Evolutionary conservation across 2,797 vertebrate genomes (phyloP).

Genomic region (Enteromius anoplus): DNA sequence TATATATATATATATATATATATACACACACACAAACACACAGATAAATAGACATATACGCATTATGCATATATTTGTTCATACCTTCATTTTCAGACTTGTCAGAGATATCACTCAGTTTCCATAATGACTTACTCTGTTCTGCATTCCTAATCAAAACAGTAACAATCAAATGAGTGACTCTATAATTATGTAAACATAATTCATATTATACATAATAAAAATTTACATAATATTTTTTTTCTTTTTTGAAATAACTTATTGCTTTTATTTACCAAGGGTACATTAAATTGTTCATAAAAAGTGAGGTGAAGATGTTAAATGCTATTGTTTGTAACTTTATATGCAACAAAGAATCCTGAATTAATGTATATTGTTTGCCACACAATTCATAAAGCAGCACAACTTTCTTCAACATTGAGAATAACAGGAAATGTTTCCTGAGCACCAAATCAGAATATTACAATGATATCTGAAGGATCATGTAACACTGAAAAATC

Average conservation of each 20-base stretch:
- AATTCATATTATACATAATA: too few species aligned
- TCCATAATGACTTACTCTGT: constrained; percentile 95
- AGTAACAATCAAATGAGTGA: background rate
- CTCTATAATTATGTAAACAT: background rate
- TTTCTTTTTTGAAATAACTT: background rate
- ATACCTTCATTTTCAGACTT: constrained; percentile 96
- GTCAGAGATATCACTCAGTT: constrained; percentile 91
- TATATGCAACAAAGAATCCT: background rate
- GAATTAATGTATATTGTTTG: background rate
- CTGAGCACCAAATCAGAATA: background rate
- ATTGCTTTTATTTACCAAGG: background rate
- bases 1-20: too few species aligned
- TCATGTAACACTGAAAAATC: background rate
- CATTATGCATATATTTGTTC: constrained; percentile 11
- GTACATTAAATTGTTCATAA: background rate
- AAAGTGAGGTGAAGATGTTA: background rate
- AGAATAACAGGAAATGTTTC: background rate
- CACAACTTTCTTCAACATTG: background rate
- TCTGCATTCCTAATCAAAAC: constrained; percentile 86
- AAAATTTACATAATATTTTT: too few species aligned
- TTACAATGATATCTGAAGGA: background rate
- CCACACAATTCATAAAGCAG: background rate
- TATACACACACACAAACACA: too few species aligned
- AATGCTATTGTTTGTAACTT: background rate
- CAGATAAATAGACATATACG: too few species aligned